Percentiles rank a stretch among this genome's conserved stretches.
These are phyloP conservation scores for Himantopus leucocephalus DNA, from an alignment of 2,113 vertebrate species.

Conservation along the genomic window DNA sequence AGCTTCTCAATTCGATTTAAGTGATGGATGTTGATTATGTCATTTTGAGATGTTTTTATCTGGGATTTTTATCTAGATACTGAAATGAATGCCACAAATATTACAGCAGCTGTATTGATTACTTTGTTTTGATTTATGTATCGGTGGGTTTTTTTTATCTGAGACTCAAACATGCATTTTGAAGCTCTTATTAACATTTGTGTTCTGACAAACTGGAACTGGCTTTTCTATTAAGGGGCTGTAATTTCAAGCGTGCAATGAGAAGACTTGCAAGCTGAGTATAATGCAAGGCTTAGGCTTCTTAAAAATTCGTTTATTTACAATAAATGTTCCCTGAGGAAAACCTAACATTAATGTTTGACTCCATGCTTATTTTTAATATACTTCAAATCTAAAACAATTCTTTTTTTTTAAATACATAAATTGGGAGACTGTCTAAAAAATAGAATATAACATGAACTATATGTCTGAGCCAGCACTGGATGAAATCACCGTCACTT, in stretches of 20 bases:
- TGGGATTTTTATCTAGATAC: slow-evolving; percentile 44
- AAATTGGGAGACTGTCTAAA: not conserved
- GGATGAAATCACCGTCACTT: not conserved
- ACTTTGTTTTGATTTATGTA: slow-evolving; percentile 62
- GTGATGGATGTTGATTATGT: slow-evolving; percentile 63
- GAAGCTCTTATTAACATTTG: slow-evolving; percentile 68
- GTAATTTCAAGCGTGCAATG: slow-evolving; percentile 19
- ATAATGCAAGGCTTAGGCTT: not conserved
- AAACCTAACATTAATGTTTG: not conserved
- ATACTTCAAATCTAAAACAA: not conserved
- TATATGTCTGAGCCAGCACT: not conserved
- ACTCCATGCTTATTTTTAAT: not conserved
- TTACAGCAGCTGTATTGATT: slow-evolving; percentile 59
- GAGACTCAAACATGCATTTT: slow-evolving; percentile 45
- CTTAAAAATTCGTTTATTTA: not conserved
- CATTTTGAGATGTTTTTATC: slow-evolving; percentile 48
- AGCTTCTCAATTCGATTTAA: slow-evolving; percentile 68
- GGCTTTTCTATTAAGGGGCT: slow-evolving; percentile 53
- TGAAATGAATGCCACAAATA: slow-evolving; percentile 36
- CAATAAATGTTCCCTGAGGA: not conserved
- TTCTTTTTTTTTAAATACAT: not conserved
- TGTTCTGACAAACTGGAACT: slow-evolving; percentile 53
- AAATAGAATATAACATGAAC: not conserved
- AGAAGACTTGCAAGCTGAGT: not conserved
- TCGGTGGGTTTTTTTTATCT: not conserved